These are phyloP conservation scores for Blastobasis adustella DNA, from an alignment of 2,888 invertebrate species.

Conservation along the genomic window DNA sequence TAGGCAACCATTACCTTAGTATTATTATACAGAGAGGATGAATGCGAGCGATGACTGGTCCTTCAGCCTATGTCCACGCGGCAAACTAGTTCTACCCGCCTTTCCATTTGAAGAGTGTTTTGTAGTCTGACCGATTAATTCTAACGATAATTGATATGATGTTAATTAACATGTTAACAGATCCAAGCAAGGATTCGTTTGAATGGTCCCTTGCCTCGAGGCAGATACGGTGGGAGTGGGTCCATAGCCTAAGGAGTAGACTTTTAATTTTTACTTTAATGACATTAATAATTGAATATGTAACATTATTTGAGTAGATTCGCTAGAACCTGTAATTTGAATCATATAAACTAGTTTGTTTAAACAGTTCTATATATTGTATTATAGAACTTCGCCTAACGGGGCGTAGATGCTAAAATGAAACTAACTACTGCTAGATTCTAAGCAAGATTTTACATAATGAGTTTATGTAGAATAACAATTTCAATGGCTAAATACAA, in stretches of 20 bases:
- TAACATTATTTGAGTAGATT: conserved; percentile 56
- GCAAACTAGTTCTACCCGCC: too few species aligned
- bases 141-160: conserved; percentile 17
- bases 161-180: conserved; percentile 52
- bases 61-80: too few species aligned
- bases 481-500: conserved; percentile 39
- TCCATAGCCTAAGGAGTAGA: conserved; percentile 58
- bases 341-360: conserved; percentile 52
- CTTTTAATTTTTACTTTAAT: conserved; percentile 38
- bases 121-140: conserved; percentile 4
- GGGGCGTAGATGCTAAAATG: conserved; percentile 71
- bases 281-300: conserved; percentile 40
- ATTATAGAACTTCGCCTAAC: conserved; percentile 63
- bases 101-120: background rate
- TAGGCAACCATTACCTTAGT: conserved; percentile 62
- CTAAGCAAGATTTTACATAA: conserved; percentile 41
- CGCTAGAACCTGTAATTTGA: conserved; percentile 67
- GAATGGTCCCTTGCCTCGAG: conserved; percentile 57
- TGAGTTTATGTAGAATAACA: conserved; percentile 38
- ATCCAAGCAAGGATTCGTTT: conserved; percentile 57
- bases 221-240: conserved; percentile 61
- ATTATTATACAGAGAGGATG: conserved; percentile 15
- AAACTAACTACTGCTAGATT: conserved; percentile 52
- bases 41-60: conserved; percentile 27
- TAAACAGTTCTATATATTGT: conserved; percentile 55